These are phyloP conservation scores for Proteles cristata DNA, from an alignment of 2,113 vertebrate genomes.

Conservation along the genomic window DNA sequence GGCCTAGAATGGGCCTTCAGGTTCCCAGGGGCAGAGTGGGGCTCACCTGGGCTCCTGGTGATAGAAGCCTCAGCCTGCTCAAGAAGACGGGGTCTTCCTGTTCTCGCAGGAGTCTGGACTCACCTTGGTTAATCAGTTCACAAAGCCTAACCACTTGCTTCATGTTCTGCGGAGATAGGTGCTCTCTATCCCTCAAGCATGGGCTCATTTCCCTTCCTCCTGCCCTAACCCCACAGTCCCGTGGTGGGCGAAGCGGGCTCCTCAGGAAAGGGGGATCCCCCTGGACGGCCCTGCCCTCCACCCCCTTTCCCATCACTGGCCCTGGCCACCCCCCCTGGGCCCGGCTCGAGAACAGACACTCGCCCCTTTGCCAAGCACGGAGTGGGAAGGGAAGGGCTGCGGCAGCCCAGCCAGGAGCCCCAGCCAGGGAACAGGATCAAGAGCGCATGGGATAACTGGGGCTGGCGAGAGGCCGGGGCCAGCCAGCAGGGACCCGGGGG, in stretches of 20 bases:
- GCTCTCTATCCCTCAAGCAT: not conserved
- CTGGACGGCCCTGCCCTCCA: constrained; percentile 39
- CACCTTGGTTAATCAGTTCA: not conserved
- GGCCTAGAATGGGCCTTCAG: not conserved
- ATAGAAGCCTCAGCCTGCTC: not conserved
- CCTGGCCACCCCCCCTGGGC: constrained; percentile 62
- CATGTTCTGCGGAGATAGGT: not conserved
- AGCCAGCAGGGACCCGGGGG: constrained; percentile 10
- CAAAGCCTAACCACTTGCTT: not conserved
- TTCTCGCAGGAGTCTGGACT: not conserved
- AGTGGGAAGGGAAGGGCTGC: constrained; percentile 73
- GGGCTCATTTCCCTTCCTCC: not conserved
- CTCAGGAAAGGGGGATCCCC: constrained; percentile 64
- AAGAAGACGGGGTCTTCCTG: not conserved
- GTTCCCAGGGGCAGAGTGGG: not conserved
- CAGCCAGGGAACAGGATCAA: constrained; percentile 74
- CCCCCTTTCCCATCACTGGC: constrained; percentile 54
- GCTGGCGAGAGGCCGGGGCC: not conserved
- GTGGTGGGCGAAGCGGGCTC: not conserved
- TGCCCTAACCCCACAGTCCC: not conserved
- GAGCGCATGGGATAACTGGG: constrained; percentile 48
- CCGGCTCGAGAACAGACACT: constrained; percentile 66
- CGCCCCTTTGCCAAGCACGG: constrained; percentile 78
- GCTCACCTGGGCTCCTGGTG: not conserved
- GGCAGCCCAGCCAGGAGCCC: constrained; percentile 63